Conservation (phyloP, 2,888 invertebrate species). For the Harpagoxenus sublaevis region DNA sequence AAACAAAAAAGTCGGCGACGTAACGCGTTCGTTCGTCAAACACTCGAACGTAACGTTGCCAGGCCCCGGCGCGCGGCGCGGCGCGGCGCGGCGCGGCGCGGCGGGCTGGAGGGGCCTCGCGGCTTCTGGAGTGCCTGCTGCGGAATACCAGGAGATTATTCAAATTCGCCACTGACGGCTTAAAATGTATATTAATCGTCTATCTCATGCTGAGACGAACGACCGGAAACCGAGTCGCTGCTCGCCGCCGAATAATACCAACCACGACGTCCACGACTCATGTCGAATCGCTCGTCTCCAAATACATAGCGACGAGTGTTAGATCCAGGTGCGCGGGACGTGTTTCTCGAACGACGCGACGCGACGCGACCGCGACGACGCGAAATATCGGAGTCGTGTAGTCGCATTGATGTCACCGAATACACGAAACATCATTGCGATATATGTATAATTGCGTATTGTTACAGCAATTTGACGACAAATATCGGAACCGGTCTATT, state of each 20-base stretch:
- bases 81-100: too few relatives aligned
- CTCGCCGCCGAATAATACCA: constrained; percentile 33
- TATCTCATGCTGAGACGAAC: constrained; percentile 35
- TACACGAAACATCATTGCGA: background rate
- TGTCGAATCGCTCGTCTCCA: constrained; percentile 20
- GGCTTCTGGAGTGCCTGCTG: constrained; percentile 82
- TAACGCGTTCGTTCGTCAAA: constrained; percentile 84
- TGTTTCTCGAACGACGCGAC: background rate
- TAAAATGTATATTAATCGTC: constrained; percentile 83
- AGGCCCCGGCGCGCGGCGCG: constrained; percentile 67
- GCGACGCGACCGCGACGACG: background rate
- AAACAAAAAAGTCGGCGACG: constrained; percentile 82
- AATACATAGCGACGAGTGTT: background rate
- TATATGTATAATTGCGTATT: background rate
- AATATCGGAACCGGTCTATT: background rate
- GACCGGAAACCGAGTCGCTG: constrained; percentile 43
- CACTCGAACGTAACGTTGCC: constrained; percentile 85
- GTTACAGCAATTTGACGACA: background rate
- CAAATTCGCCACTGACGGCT: constrained; percentile 84
- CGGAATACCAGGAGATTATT: constrained; percentile 84
- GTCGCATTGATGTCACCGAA: constrained; percentile 23
- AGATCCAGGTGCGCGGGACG: constrained; percentile 31
- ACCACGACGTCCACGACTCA: constrained; percentile 31
- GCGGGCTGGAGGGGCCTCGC: constrained; percentile 71
- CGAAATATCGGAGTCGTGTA: background rate